A percentile compares a stretch with the other conserved stretches of the same genome.
These are phyloP conservation scores for Lasioglossum lativentre DNA, from an alignment of 2,888 invertebrate species.

Conservation along the genomic window DNA sequence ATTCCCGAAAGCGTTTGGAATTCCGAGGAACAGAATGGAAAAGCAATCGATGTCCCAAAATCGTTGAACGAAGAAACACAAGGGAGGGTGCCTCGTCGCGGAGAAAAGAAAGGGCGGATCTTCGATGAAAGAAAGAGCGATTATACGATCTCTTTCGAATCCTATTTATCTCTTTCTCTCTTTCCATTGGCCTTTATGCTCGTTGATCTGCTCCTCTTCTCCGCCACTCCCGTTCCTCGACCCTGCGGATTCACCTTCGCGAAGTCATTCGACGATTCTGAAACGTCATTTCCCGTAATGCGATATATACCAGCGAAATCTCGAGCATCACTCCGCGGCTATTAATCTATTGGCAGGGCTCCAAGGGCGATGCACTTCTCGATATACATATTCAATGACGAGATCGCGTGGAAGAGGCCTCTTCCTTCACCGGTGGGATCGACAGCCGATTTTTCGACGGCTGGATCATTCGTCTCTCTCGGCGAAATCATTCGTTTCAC, in stretches of 20 bases:
- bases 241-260: conserved; percentile 63
- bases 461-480: conserved; percentile 7
- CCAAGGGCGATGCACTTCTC: conserved; percentile 82
- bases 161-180: conserved; percentile 17
- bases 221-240: conserved; percentile 29
- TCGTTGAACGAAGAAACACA: conserved; percentile 73
- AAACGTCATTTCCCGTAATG: conserved; percentile 83
- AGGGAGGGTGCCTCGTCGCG: conserved; percentile 46
- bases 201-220: conserved; percentile 37
- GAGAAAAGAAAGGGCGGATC: conserved; percentile 48
- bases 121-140: conserved; percentile 51
- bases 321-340: conserved; percentile 82
- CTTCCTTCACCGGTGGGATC: conserved; percentile 41
- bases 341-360: conserved; percentile 83
- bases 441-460: conserved; percentile 29
- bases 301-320: conserved; percentile 79
- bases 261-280: conserved; percentile 78
- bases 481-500: neutral
- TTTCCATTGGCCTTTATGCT: conserved; percentile 10
- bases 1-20: neutral
- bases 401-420: conserved; percentile 58
- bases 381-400: conserved; percentile 80
- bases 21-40: conserved; percentile 4
- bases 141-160: conserved; percentile 55
- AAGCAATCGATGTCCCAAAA: conserved; percentile 56